Base-by-base conservation (phyloP, 37 sponge, comb jelly and placozoan genomes). In the Cladorhizidae sp. region DNA sequence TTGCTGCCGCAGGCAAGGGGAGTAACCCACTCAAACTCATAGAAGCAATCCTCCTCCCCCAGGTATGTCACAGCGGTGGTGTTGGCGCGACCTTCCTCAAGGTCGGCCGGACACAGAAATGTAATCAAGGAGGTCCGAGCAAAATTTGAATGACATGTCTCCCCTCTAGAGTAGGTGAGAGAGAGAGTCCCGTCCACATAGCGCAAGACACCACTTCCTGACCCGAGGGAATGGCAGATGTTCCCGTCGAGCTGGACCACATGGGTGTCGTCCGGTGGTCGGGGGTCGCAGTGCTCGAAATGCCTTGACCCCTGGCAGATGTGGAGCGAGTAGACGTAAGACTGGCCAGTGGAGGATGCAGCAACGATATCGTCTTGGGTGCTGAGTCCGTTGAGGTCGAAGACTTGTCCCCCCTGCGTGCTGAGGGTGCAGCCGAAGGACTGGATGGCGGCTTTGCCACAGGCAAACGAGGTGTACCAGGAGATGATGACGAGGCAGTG, bases 1-100 rank as follows among this genome's bases (percentile, higher is more conserved):
- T 74, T 39, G 1, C 76, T 31, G 0, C 70, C 43, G 67, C 92
- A 91, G 18, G 92, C 92, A 0, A 83, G 63, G 2, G 75, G 70
- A 57, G 92, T 83, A 21, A 86, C 70, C 92, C 92, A 91, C 77
- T 86, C 84, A 74, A 91, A 91, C 63, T 75, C 37, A 63, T 91
- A 91, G 31, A 87, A 70, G 45, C 92, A 91, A 54, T 87, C 64
- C n/a, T 84, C 76, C 32, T 86, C 87, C 0, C 64, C 79, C 36
- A 79, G 55, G 74, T 78, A 88, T 18, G 63, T 36, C 3, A 83
- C 23, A 0, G 64, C 54, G 52, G 51, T 79, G 9, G 74, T 49
- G 40, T 63, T 71, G 26, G 43, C 32, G 14, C 23, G 3, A 31
- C 40, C 51, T 1, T 41, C 59, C 18, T 71, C 49, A 22, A 79